phyloP scores from a whole-genome alignment of 2,797 vertebrate species.

The Aratinga solstitialis region DNA sequence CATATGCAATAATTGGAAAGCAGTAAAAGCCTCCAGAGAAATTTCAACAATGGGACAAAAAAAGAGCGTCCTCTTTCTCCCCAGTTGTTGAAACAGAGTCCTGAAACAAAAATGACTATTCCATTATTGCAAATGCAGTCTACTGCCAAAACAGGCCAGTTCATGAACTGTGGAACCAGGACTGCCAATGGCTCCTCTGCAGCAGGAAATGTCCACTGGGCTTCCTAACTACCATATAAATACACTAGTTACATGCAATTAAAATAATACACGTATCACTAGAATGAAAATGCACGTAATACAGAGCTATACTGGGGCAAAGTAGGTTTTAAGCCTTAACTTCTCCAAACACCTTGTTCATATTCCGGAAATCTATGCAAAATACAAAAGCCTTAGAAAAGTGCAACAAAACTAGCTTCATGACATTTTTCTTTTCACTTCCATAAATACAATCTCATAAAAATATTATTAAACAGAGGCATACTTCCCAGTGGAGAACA shows the following conservation, averaged over 20 bases:
- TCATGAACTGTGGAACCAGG: neutral
- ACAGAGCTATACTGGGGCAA: neutral
- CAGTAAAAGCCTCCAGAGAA: neutral
- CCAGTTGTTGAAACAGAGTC: neutral
- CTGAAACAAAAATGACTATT: neutral
- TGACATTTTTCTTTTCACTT: slow-evolving; percentile 40
- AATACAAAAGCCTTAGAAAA: slow-evolving; percentile 63
- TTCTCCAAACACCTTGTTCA: neutral
- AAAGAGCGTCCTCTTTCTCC: neutral
- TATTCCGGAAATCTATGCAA: slow-evolving; percentile 43
- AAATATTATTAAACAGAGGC: slow-evolving; percentile 63
- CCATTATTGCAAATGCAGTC: slow-evolving; percentile 21
- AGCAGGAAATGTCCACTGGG: slow-evolving; percentile 44
- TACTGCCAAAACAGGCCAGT: neutral
- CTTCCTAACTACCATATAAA: slow-evolving; percentile 8
- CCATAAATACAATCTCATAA: slow-evolving; percentile 64
- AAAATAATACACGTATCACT: neutral
- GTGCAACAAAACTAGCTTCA: slow-evolving; percentile 64
- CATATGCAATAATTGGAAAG: neutral
- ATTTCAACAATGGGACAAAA: neutral
- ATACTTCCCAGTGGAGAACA: slow-evolving; percentile 30
- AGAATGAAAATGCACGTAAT: neutral
- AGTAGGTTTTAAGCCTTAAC: neutral
- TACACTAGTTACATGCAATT: neutral
- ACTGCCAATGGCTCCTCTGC: slow-evolving; percentile 52